Evolutionary conservation across 2,797 vertebrate species (phyloP).

Genomic region (Vespertilio murinus): DNA sequence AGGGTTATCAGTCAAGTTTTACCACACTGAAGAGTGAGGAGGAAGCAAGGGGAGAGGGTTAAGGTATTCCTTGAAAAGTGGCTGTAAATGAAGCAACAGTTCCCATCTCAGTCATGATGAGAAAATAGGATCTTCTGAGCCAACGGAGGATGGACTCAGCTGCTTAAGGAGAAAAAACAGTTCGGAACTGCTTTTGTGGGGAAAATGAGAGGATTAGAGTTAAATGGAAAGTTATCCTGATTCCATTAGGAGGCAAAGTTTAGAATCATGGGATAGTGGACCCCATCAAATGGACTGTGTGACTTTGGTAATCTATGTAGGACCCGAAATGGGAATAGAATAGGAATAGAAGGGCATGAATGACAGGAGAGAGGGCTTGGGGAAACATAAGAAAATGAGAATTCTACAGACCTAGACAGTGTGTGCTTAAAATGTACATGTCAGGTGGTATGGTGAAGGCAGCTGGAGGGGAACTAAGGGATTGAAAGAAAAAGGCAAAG

Average conservation of each 20-base stretch:
- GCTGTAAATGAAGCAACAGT: not conserved
- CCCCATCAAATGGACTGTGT: not conserved
- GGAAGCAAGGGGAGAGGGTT: not conserved
- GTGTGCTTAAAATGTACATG: not conserved
- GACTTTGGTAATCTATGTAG: not conserved
- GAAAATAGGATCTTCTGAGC: not conserved
- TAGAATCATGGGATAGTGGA: not conserved
- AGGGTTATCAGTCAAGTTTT: not conserved
- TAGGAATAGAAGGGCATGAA: not conserved
- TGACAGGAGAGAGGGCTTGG: not conserved
- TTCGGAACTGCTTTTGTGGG: not conserved
- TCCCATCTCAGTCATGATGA: not conserved
- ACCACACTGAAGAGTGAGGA: not conserved
- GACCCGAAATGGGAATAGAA: not conserved
- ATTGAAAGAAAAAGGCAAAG: not conserved
- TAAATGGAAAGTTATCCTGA: not conserved
- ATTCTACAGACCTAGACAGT: not conserved
- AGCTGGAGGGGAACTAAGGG: not conserved
- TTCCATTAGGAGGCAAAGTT: not conserved
- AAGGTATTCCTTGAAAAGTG: not conserved
- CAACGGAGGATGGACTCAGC: not conserved
- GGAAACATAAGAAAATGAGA: not conserved
- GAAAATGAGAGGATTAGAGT: not conserved
- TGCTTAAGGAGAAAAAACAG: not conserved
- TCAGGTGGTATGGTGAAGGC: not conserved